A percentile compares a stretch with the other conserved stretches of the same genome.
These are phyloP conservation scores for Patella pellucida DNA, from an alignment of 2,888 invertebrate species.

Conservation along the genomic window DNA sequence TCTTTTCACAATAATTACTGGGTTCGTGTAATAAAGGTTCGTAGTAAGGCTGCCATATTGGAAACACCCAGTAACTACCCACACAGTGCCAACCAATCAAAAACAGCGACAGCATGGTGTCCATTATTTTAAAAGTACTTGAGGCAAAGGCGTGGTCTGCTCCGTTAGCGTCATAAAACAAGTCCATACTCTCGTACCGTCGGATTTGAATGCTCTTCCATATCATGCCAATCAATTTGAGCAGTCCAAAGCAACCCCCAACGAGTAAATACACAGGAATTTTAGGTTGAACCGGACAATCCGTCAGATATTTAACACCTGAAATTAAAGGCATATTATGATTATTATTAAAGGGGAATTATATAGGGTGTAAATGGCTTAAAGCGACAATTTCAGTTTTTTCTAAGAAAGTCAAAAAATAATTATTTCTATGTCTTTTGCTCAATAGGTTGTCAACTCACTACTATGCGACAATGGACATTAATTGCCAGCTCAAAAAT, in stretches of 20 bases:
- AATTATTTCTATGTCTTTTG: too few relatives aligned
- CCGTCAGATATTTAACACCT: slow-evolving; percentile 85
- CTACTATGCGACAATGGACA: too few relatives aligned
- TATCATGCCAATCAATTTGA: slow-evolving; percentile 76
- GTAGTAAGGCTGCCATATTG: slow-evolving; percentile 84
- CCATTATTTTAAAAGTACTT: slow-evolving; percentile 77
- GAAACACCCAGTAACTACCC: slow-evolving; percentile 84
- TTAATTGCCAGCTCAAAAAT: too few relatives aligned
- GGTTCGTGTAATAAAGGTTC: slow-evolving; percentile 81
- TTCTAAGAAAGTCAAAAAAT: too few relatives aligned
- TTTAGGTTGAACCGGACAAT: slow-evolving; percentile 83
- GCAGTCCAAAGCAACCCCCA: slow-evolving; percentile 83
- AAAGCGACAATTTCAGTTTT: too few relatives aligned
- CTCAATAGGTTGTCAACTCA: too few relatives aligned
- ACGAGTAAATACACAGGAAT: slow-evolving; percentile 87
- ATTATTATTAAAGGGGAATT: too few relatives aligned
- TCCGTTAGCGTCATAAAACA: slow-evolving; percentile 55
- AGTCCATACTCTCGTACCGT: slow-evolving; percentile 71
- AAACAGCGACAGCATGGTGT: slow-evolving; percentile 78
- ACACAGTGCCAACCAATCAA: slow-evolving; percentile 82
- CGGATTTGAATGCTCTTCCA: slow-evolving; percentile 80
- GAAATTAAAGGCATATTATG: slow-evolving; percentile 48
- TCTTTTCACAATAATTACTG: slow-evolving; percentile 84
- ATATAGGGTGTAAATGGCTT: too few relatives aligned
- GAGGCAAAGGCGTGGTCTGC: slow-evolving; percentile 62